A percentile compares a stretch with the other conserved stretches of the same genome.
Conservation (phyloP, 1,140 invertebrate genomes). For the Aphelinus certus region DNA sequence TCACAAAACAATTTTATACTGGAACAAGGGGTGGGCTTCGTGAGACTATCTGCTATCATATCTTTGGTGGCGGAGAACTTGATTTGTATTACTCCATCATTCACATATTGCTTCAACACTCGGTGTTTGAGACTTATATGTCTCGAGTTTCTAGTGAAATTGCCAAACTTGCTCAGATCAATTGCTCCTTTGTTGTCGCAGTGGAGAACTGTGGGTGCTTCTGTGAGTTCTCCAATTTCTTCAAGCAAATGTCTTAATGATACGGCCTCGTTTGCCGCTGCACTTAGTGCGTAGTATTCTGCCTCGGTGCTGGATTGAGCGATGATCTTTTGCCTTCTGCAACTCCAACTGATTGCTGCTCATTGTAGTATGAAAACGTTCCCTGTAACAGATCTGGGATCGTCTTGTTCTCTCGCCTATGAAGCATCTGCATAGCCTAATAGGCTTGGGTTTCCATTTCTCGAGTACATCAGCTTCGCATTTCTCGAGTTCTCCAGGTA, state of each 20-base stretch:
- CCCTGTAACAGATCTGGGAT: not conserved
- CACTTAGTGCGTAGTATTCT: not conserved
- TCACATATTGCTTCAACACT: constrained; percentile 42
- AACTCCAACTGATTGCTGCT: not conserved
- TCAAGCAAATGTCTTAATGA: not conserved
- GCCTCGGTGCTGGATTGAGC: not conserved
- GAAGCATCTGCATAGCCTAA: not conserved
- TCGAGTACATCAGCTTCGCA: not conserved
- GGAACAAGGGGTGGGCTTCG: too few relatives aligned
- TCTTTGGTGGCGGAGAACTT: too few relatives aligned
- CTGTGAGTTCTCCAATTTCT: not conserved
- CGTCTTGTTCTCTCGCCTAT: not conserved
- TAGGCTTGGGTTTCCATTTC: not conserved
- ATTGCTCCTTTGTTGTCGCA: constrained; percentile 51
- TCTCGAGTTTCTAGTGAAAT: constrained; percentile 54
- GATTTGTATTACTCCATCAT: not conserved
- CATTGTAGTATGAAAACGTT: not conserved
- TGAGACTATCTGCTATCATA: too few relatives aligned
- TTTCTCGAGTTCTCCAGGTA: not conserved
- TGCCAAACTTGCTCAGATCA: constrained; percentile 52
- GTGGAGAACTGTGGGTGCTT: not conserved
- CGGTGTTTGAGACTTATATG: constrained; percentile 60
- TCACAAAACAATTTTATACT: too few relatives aligned
- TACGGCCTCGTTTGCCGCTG: not conserved
- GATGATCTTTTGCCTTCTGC: not conserved